Conservation (phyloP, 2,797 vertebrate species). For the Kryptopterus vitreolus region DNA sequence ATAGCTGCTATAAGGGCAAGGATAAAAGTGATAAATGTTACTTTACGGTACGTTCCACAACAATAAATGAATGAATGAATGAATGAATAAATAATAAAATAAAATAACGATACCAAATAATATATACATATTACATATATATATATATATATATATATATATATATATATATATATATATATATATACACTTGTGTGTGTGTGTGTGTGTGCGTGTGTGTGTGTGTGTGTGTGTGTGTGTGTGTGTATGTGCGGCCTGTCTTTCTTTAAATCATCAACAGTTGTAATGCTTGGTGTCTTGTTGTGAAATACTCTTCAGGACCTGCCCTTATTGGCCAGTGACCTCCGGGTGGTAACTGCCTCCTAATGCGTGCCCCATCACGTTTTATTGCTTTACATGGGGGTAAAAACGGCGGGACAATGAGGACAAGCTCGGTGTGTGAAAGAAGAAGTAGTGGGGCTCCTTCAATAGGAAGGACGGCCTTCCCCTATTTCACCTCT, state of each 20-base stretch:
- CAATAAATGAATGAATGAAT: background rate
- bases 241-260: background rate
- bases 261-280: background rate
- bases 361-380: background rate
- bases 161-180: too few species aligned
- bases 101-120: too few species aligned
- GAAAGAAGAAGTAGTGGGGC: slow-evolving; percentile 1
- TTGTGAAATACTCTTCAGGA: background rate
- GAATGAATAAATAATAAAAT: too few species aligned
- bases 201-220: too few species aligned
- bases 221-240: too few species aligned
- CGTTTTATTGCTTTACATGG: background rate
- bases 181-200: too few species aligned
- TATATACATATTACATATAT: too few species aligned
- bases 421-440: background rate
- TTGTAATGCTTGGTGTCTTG: background rate
- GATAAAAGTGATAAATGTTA: slow-evolving; percentile 7
- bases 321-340: background rate
- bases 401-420: background rate
- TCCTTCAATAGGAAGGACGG: background rate
- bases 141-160: too few species aligned
- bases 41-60: background rate
- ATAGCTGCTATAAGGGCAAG: slow-evolving; percentile 7
- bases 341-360: background rate
- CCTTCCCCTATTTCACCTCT: background rate